Evolutionary conservation across 2,113 vertebrate genomes (phyloP).

Genomic region (Forbesichthys agassizii): DNA sequence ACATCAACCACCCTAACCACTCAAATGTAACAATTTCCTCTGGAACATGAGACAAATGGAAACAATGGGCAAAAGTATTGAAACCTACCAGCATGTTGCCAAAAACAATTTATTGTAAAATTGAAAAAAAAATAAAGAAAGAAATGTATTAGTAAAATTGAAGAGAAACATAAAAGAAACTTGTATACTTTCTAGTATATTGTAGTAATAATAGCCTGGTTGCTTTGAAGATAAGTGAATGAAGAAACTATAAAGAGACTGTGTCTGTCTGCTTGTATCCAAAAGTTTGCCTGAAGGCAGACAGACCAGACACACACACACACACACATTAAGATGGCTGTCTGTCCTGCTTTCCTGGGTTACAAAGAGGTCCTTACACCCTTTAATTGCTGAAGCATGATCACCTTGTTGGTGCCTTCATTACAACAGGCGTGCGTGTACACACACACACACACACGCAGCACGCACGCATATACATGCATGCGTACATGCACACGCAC

Average conservation of each 20-base stretch:
- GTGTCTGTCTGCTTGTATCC: conserved; percentile 7
- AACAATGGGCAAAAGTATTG: too few relatives aligned
- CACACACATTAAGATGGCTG: conserved; percentile 8
- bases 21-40: too few relatives aligned
- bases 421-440: conserved; percentile 31
- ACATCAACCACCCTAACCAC: too few relatives aligned
- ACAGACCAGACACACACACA: not conserved
- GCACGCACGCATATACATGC: conserved; percentile 4
- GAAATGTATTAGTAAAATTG: too few relatives aligned
- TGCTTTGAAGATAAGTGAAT: too few relatives aligned
- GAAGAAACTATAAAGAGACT: not conserved
- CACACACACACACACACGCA: conserved; percentile 12
- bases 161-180: too few relatives aligned
- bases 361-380: conserved; percentile 39
- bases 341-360: conserved; percentile 12
- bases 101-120: too few relatives aligned
- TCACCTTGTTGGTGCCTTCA: conserved; percentile 29
- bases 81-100: too few relatives aligned
- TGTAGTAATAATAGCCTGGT: too few relatives aligned
- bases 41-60: too few relatives aligned
- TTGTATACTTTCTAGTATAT: too few relatives aligned
- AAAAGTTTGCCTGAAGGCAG: conserved; percentile 8
- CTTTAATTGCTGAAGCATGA: conserved; percentile 53
- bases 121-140: too few relatives aligned
- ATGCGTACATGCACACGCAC: not conserved